phyloP scores from a whole-genome alignment of 2,797 vertebrate species.

The Diplodus sargus region DNA sequence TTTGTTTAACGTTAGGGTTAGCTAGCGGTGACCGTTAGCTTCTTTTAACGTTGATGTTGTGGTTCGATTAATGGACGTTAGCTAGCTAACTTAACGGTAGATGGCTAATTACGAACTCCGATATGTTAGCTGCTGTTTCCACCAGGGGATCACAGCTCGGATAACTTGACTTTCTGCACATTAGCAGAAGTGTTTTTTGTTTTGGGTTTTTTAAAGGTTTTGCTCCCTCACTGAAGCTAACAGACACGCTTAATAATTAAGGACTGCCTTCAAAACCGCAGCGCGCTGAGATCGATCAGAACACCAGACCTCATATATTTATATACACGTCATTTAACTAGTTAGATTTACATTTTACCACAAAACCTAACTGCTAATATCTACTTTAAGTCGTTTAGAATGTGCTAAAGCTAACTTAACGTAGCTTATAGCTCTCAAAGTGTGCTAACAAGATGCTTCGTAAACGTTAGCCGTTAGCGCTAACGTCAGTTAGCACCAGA shows the following conservation, averaged over 20 bases:
- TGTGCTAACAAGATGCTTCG: too few species aligned
- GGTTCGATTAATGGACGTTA: slow-evolving; percentile 1
- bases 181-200: neutral
- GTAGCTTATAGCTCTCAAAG: too few species aligned
- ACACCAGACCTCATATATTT: neutral
- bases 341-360: neutral
- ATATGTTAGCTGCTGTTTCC: neutral
- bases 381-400: neutral
- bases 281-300: neutral
- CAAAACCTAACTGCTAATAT: neutral
- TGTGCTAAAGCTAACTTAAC: too few species aligned
- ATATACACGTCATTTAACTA: neutral
- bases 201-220: neutral
- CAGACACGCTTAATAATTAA: neutral
- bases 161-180: neutral
- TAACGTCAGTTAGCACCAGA: too few species aligned
- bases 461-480: too few species aligned
- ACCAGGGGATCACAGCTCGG: neutral
- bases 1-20: neutral
- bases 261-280: neutral
- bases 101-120: neutral
- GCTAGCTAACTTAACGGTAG: neutral
- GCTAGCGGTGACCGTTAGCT: neutral
- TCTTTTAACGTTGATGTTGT: neutral
- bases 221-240: neutral